Percentiles rank a stretch among this genome's conserved stretches.
Evolutionary conservation across 2,113 vertebrate species (phyloP).

Genomic region (Oxyruncus cristatus): DNA sequence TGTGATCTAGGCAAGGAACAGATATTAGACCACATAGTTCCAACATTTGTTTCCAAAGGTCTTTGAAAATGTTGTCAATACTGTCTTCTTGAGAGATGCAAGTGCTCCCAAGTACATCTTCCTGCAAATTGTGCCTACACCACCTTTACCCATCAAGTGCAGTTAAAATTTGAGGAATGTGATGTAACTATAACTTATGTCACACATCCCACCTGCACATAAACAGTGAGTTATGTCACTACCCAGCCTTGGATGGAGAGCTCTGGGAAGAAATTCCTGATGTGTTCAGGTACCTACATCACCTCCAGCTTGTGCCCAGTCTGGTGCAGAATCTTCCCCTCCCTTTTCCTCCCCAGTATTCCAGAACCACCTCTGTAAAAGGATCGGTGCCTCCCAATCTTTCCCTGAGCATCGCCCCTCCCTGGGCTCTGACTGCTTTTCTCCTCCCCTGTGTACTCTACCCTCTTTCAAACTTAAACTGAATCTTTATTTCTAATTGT

Average conservation of each 20-base stretch:
- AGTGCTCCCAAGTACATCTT: not conserved
- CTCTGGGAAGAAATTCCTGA: not conserved
- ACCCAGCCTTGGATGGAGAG: not conserved
- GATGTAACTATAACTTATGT: accelerated
- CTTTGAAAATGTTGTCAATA: not conserved
- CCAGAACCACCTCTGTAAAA: not conserved
- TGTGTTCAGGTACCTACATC: not conserved
- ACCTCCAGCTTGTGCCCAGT: not conserved
- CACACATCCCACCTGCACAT: not conserved
- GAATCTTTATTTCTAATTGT: not conserved
- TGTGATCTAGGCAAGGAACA: not conserved
- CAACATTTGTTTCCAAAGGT: not conserved
- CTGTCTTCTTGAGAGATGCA: not conserved
- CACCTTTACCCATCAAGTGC: not conserved
- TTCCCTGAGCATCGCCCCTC: not conserved
- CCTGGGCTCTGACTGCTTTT: not conserved
- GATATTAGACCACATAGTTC: not conserved
- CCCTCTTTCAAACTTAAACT: not conserved
- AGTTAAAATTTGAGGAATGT: not conserved
- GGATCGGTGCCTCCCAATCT: accelerated
- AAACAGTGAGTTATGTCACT: accelerated
- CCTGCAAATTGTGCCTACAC: not conserved
- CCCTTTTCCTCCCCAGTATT: accelerated
- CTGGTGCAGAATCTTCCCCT: accelerated
- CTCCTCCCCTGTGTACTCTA: not conserved